These are phyloP conservation scores for Agonum fuliginosum DNA, from an alignment of 2,888 invertebrate genomes.

Conservation along the genomic window DNA sequence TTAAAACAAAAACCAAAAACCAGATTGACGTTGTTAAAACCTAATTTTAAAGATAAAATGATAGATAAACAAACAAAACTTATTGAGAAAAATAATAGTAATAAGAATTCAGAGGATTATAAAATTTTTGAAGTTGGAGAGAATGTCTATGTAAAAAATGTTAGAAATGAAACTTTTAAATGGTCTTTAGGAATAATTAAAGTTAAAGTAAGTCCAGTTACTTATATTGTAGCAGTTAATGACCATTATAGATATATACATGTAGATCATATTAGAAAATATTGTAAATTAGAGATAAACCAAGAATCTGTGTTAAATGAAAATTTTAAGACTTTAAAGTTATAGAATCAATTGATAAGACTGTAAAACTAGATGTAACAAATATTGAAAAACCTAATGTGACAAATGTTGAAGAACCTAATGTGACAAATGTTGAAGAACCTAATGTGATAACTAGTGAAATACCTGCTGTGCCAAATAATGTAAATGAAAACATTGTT, in stretches of 20 bases:
- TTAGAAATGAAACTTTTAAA: neutral
- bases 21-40: neutral
- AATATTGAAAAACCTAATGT: neutral
- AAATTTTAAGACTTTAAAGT: neutral
- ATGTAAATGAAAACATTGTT: neutral
- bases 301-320: neutral
- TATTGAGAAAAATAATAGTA: neutral
- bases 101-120: neutral
- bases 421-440: no score
- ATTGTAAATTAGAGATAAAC: neutral
- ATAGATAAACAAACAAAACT: neutral
- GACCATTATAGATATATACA: neutral
- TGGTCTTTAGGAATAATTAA: neutral
- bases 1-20: neutral
- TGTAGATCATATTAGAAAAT: neutral
- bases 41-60: neutral
- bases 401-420: no score
- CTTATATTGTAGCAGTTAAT: neutral
- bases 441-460: neutral
- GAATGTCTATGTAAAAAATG: neutral
- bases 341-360: neutral
- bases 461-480: neutral
- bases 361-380: neutral
- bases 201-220: neutral
- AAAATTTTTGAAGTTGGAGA: neutral